A percentile compares a stretch with the other conserved stretches of the same genome.
These are phyloP conservation scores for Acropternis orthonyx DNA, from an alignment of 2,797 vertebrate genomes.

Conservation along the genomic window DNA sequence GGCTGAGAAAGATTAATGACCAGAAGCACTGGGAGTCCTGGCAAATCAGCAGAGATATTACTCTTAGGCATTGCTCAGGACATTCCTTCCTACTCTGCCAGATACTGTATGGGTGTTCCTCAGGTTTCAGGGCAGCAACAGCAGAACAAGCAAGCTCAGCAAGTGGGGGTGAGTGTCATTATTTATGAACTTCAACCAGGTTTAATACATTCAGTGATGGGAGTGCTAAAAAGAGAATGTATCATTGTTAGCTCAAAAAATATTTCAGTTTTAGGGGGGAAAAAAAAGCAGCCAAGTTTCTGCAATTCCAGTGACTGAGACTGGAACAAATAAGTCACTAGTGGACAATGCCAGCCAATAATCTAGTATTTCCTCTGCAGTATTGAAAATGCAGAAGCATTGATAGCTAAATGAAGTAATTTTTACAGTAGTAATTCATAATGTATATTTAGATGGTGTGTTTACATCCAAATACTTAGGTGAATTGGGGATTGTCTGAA, in stretches of 20 bases:
- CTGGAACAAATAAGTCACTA: background rate
- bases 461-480: background rate
- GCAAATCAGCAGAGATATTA: conserved; percentile 50
- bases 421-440: background rate
- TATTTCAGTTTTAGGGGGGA: background rate
- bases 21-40: conserved; percentile 23
- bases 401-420: background rate
- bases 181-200: background rate
- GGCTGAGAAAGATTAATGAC: conserved; percentile 55
- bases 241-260: background rate
- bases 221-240: background rate
- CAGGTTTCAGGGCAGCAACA: background rate
- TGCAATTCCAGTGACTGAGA: background rate
- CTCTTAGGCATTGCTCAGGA: conserved; percentile 17
- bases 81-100: background rate
- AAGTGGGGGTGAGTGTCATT: background rate
- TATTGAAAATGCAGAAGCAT: background rate
- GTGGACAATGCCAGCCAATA: background rate
- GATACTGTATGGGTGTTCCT: conserved; percentile 7
- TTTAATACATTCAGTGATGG: background rate
- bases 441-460: background rate
- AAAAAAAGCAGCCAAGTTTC: background rate
- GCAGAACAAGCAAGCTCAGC: conserved; percentile 20
- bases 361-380: background rate
- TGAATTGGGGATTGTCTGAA: background rate